Conservation (phyloP, 1,140 invertebrate species). For the Aphaenogaster rudis region DNA sequence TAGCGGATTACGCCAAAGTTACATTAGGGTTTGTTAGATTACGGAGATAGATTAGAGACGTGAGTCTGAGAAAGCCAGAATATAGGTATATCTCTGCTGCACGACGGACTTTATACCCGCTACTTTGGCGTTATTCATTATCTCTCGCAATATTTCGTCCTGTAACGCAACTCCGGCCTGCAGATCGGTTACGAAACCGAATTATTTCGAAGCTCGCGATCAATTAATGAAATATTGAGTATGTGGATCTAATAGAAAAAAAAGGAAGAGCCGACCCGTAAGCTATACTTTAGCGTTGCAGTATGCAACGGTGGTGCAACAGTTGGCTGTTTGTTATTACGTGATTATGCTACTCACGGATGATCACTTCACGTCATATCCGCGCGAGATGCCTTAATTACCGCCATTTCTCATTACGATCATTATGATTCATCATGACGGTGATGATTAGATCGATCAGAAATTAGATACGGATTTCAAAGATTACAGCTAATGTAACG, state of each 20-base stretch:
- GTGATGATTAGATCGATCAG: constrained; percentile 2
- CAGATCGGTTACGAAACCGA: constrained; percentile 5
- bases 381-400: constrained; percentile 2
- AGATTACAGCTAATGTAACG: neutral
- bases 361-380: constrained; percentile 21
- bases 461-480: neutral
- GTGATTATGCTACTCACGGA: constrained; percentile 16
- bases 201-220: constrained; percentile 15
- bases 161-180: neutral
- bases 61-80: constrained; percentile 28
- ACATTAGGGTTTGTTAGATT: constrained; percentile 31
- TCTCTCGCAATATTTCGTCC: constrained; percentile 19
- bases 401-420: constrained; percentile 7
- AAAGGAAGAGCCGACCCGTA: neutral
- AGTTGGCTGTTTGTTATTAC: constrained; percentile 17
- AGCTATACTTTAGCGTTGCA: neutral
- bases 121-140: neutral
- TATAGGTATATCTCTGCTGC: neutral
- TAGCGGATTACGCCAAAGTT: neutral
- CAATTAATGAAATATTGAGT: constrained; percentile 11
- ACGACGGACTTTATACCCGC: neutral
- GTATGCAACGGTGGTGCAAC: neutral
- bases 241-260: neutral
- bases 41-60: constrained; percentile 4
- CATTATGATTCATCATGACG: neutral